Percentiles rank a stretch among this genome's conserved stretches.
Evolutionary conservation across 2,113 vertebrate genomes (phyloP).

Genomic region (Xiphophorus maculatus): DNA sequence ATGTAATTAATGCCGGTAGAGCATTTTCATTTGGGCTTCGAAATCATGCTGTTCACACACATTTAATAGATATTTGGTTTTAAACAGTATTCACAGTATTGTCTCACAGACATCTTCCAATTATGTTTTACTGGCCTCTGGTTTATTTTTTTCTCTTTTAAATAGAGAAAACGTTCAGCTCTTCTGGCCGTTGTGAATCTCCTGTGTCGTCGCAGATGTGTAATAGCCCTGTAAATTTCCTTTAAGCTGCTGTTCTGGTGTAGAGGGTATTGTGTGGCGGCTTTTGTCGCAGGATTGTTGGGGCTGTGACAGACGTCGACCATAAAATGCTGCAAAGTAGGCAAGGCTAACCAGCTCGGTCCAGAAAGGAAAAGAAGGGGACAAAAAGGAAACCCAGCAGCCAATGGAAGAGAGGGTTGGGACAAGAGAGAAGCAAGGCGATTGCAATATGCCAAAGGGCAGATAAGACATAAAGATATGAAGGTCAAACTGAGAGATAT

Average conservation of each 20-base stretch:
- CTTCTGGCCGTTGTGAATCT: conserved; percentile 63
- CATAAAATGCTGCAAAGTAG: conserved; percentile 45
- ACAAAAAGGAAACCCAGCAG: conserved; percentile 33
- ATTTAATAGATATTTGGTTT: background rate
- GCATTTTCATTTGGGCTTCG: conserved; percentile 52
- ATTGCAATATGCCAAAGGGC: conserved; percentile 54
- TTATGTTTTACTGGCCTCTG: conserved; percentile 38
- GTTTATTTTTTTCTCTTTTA: conserved; percentile 26
- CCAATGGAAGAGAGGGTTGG: conserved; percentile 18
- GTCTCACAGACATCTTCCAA: background rate
- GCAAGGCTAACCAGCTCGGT: conserved; percentile 58
- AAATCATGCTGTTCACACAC: background rate
- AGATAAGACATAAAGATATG: conserved; percentile 53
- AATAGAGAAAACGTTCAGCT: conserved; percentile 40
- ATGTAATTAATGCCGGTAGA: conserved; percentile 68
- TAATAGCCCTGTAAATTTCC: conserved; percentile 78
- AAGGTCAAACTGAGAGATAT: conserved; percentile 58
- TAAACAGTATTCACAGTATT: conserved; percentile 11
- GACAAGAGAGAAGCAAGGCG: conserved; percentile 27
- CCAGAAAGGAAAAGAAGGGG: conserved; percentile 41
- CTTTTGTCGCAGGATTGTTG: conserved; percentile 57
- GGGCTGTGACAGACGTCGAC: conserved; percentile 45
- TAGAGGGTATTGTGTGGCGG: conserved; percentile 22
- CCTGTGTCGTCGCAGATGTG: conserved; percentile 51
- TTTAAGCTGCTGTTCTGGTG: conserved; percentile 64